Evolutionary conservation across 2,113 vertebrate genomes (phyloP), one percentile per base, ranked within the genome.

Genomic region (Prietella phreatophila): DNA sequence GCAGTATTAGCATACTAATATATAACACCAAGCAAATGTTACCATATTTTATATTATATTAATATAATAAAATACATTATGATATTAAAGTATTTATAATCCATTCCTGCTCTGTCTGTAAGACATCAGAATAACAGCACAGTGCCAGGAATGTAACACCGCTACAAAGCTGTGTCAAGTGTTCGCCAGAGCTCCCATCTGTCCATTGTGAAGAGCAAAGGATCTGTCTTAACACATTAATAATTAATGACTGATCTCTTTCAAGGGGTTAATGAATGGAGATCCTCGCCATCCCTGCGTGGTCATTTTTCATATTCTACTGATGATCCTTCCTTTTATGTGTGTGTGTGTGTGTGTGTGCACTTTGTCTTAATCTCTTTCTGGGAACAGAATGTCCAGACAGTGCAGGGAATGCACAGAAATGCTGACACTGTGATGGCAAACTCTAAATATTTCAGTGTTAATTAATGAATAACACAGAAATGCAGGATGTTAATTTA

Each of bases 221-320:
- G 6, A 87, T 89, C 85, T 67, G 87, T 90, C 90, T 80, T 85
- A 73, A 86, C 89, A 73, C 69, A 80, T 89, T 86, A 91, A 84
- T 88, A 90, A 88, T 89, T 91, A 83, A 90, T 88, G 87, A 89
- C 86, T 75, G 85, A 88, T 88, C 88, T 91, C 88, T 82, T 92
- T 89, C 89, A 76, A 30, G 71, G 76, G 73, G 83, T 33, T 89
- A 91, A 92, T 91, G 89, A 91, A 92, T 89, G 87, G 84, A 90
- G 87, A 93, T 89, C 86, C 91, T 82, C 47, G 61, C 56, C 76
- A 39, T 75, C 78, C 82, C 78, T 55, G 61, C 27, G 82, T 58
- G 82, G 9, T 2, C 17, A 86, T 91, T 89, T 89, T 88, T 92
- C 88, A 89, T 58, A 82, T 73, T 75, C 63, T 33, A 81, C 84